Evolutionary conservation across 2,888 invertebrate genomes (phyloP), one percentile per base, ranked within the genome.

Genomic region (Fragum fragum): DNA sequence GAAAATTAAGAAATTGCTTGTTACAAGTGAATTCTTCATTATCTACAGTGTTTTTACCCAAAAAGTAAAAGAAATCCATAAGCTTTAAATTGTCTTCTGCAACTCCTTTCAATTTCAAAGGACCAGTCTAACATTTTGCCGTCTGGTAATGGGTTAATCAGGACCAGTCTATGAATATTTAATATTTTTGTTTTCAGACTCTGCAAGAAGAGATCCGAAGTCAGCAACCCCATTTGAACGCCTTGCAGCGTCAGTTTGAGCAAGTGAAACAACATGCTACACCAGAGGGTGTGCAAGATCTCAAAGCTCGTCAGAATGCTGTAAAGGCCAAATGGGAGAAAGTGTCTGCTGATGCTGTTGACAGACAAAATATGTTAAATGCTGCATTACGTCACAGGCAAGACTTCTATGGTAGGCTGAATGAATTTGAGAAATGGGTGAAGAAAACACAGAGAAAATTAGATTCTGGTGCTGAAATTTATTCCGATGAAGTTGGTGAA

Each of bases 241-340:
- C 91, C 36, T 72, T 93, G 42, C 87, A 91, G 23, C 81, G 90
- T 26, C 90, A 91, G 74, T 90, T 88, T 87, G 91, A 91, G 47
- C 90, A 92, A 73, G 89, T 93, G 7, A 88, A 88, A 75, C 90
- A 89, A 21, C 90, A 91, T 81, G 90, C 92, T 32, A 91, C 87
- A 61, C 90, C 91, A 11, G 91, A 90, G 7, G 92, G 93, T 6
- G 82, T 89, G 14, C 83, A 85, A 32, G 87, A 89, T 6, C 87
- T 93, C n/a, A 87, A 89, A 73, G 83, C 97, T 94, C 97, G 98
- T 95, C 96, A 98, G 59, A 97, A 98, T 91, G 96, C 97, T 1
- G 96, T 98, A 85, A 97, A 97, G 90, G 97, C 97, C 9, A 96
- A 97, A 81, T 98, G 97, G 97, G 92, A 97, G n/a, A 96, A 97